Evolutionary conservation across 2,113 vertebrate genomes (phyloP).

Genomic region (Eulemur macaco): DNA sequence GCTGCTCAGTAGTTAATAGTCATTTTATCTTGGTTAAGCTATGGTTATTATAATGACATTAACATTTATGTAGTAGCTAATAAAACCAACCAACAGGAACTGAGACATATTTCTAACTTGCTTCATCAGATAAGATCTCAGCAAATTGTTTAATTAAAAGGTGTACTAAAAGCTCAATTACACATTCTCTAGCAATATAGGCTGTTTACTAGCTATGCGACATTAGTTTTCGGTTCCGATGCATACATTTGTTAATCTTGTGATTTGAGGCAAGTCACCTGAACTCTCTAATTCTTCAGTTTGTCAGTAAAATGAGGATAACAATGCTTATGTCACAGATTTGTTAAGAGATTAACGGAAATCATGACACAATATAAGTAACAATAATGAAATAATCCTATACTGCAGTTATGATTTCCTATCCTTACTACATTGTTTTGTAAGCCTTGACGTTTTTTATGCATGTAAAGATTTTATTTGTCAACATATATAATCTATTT

Average conservation of each 20-base stretch:
- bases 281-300: neutral
- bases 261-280: neutral
- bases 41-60: neutral
- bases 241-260: neutral
- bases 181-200: neutral
- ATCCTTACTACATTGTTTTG: slow-evolving; percentile 1
- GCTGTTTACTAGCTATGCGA: neutral
- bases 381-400: neutral
- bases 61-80: neutral
- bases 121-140: slow-evolving; percentile 23
- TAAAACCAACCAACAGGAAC: slow-evolving; percentile 7
- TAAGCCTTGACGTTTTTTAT: slow-evolving; percentile 4
- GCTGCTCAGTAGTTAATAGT: slow-evolving; percentile 10
- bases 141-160: slow-evolving; percentile 38
- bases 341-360: neutral
- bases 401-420: neutral
- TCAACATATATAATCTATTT: neutral
- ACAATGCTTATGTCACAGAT: neutral
- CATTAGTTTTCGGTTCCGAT: neutral
- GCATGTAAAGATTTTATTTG: neutral
- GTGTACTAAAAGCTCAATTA: neutral
- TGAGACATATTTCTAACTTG: slow-evolving; percentile 3
- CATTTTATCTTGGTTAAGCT: slow-evolving; percentile 32
- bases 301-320: neutral
- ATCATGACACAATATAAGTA: neutral